These are phyloP conservation scores for Drosophila cracens DNA, from an alignment of 2,888 invertebrate genomes.

Conservation along the genomic window DNA sequence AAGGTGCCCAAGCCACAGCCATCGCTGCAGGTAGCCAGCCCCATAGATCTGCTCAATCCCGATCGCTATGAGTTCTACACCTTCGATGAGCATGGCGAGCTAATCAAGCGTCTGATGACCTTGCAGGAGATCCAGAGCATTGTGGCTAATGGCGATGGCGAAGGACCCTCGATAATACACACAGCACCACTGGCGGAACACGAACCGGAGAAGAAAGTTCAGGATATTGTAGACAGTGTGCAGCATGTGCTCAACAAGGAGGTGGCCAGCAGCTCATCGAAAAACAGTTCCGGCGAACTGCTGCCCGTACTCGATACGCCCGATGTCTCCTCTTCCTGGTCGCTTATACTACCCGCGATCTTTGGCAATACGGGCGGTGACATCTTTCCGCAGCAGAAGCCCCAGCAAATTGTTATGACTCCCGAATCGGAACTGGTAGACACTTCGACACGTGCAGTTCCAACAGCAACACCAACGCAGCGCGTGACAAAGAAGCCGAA, in stretches of 20 bases:
- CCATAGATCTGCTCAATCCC: slow-evolving; percentile 91
- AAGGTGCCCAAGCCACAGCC: slow-evolving; percentile 88
- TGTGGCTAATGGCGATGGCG: slow-evolving; percentile 92
- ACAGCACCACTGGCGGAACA: slow-evolving; percentile 84
- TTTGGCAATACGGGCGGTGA: slow-evolving; percentile 90
- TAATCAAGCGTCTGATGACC: slow-evolving; percentile 93
- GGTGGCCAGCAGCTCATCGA: slow-evolving; percentile 87
- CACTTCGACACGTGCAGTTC: slow-evolving; percentile 66
- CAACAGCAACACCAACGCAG: slow-evolving; percentile 43
- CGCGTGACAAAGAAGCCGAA: slow-evolving; percentile 75
- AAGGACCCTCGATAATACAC: slow-evolving; percentile 86
- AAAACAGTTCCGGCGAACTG: slow-evolving; percentile 84
- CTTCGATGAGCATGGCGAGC: slow-evolving; percentile 92
- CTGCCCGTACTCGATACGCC: slow-evolving; percentile 88
- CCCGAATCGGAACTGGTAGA: slow-evolving; percentile 85
- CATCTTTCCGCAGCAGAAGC: slow-evolving; percentile 86
- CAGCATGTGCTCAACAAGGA: slow-evolving; percentile 93
- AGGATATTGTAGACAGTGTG: slow-evolving; percentile 92
- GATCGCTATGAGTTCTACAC: slow-evolving; percentile 95
- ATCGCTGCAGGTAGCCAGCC: slow-evolving; percentile 89
- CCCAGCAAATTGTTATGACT: slow-evolving; percentile 84
- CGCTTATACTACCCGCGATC: slow-evolving; percentile 92
- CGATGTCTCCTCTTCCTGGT: slow-evolving; percentile 92
- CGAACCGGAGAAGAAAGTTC: slow-evolving; percentile 89
- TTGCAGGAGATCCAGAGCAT: slow-evolving; percentile 93